Base-by-base conservation (phyloP, 2,888 invertebrate species). In the Coleophora flavipennella region DNA sequence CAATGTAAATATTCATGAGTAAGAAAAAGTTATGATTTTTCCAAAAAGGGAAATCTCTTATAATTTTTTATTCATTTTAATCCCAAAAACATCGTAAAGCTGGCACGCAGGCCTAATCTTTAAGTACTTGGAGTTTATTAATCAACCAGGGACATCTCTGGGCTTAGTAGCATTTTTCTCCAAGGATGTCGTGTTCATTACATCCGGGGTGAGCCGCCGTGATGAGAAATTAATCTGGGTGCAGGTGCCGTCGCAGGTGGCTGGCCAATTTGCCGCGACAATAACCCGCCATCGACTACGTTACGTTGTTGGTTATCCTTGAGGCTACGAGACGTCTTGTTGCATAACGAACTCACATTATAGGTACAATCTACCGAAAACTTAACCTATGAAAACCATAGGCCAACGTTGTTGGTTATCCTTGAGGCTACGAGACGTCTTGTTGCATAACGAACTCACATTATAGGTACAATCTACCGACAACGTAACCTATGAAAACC, bases 221-320 rank as follows among this genome's bases (percentile, higher is more conserved):
- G 80, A 83, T 81, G 79, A 81, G 81, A 79, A 78, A 83, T 81
- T 83, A 83, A 83, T 81, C 83, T 78, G 57, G 57, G 62, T 60
- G 69, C 73, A 76, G 76, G 75, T 73, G 76, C 45, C 48, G 38
- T 48, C 63, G 65, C 79, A 77, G 78, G 74, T 77, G 80, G 56
- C 58, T 57, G 63, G 62, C 67, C 73, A 70, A 75, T 77, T 71
- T 70, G 53, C 72, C 59, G 57, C 61, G 61, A 58, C 54, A 57
- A 59, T 62, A 63, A 64, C 51, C 56, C 47, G 46, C 40, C 20
- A 20, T 20, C 20, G 20, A 20, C 20, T 20, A 20, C 20, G n/a
- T 6, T 20, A 20, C 20, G 20, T 20, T 20, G 20, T 20, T 20
- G 20, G 20, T 6, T 20, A 20, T 20, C 20, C 20, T 6, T 20